Conservation (phyloP, 2,888 invertebrate species). For the Chironomus riparius region DNA sequence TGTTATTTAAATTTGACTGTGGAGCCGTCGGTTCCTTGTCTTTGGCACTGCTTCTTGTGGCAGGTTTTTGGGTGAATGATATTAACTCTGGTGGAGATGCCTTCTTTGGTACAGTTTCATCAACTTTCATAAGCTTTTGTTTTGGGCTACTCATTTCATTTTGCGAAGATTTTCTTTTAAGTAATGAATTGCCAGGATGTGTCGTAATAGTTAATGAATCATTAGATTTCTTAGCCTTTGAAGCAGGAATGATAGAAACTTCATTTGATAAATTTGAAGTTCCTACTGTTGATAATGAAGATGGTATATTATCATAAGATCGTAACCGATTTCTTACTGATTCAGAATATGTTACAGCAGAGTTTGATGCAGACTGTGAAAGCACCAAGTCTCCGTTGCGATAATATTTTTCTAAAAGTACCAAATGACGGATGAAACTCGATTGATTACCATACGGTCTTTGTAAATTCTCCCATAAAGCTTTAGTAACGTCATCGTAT, state of each 20-base stretch:
- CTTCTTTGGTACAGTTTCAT: slow-evolving; percentile 16
- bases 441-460: slow-evolving; percentile 82
- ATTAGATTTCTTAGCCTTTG: neutral
- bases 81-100: slow-evolving; percentile 30
- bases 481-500: slow-evolving; percentile 72
- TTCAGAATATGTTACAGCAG: slow-evolving; percentile 68
- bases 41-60: slow-evolving; percentile 5
- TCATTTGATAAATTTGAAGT: neutral
- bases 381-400: slow-evolving; percentile 68
- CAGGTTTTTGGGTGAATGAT: slow-evolving; percentile 28
- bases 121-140: neutral
- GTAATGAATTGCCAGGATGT: slow-evolving; percentile 37
- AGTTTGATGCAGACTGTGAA: slow-evolving; percentile 61
- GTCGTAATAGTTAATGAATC: slow-evolving; percentile 52
- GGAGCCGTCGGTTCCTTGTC: neutral
- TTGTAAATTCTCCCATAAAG: slow-evolving; percentile 71
- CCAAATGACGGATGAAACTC: slow-evolving; percentile 71
- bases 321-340: slow-evolving; percentile 69
- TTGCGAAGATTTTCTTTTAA: slow-evolving; percentile 40
- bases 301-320: slow-evolving; percentile 56
- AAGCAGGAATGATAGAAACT: slow-evolving; percentile 7
- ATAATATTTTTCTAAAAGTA: slow-evolving; percentile 74
- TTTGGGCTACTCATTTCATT: slow-evolving; percentile 33
- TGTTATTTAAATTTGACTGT: neutral
- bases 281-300: neutral